Evolutionary conservation across 2,797 vertebrate species (phyloP).

Genomic region (Bradypodion pumilum): DNA sequence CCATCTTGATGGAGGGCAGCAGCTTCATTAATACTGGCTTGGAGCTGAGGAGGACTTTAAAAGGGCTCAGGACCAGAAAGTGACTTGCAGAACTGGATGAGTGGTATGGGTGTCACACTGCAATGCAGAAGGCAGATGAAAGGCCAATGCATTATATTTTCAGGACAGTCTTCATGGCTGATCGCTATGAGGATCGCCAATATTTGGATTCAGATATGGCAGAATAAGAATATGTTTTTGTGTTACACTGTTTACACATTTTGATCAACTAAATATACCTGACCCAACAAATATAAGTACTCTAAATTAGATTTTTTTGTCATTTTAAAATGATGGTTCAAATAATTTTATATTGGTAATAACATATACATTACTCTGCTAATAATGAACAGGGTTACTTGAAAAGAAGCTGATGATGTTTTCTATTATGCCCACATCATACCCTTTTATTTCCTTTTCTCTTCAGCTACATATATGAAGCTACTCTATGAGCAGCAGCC

Average conservation of each 20-base stretch:
- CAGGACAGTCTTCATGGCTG: too few species aligned
- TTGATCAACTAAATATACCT: neutral
- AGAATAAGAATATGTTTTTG: too few species aligned
- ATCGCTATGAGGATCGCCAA: too few species aligned
- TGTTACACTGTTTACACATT: neutral
- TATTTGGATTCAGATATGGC: too few species aligned
- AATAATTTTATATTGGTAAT: neutral
- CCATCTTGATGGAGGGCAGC: too few species aligned
- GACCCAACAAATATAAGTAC: neutral
- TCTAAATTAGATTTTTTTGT: neutral
- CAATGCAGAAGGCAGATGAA: too few species aligned
- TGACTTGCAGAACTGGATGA: too few species aligned
- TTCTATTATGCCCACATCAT: neutral
- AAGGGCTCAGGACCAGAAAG: too few species aligned
- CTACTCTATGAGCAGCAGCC: neutral
- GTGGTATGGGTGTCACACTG: too few species aligned
- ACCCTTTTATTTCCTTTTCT: conserved; percentile 3
- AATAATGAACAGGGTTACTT: neutral
- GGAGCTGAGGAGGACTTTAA: too few species aligned
- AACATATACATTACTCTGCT: neutral
- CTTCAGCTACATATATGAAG: neutral
- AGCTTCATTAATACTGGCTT: too few species aligned
- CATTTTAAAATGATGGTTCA: neutral
- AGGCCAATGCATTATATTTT: too few species aligned
- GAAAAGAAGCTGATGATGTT: neutral